These are phyloP conservation scores for Stictonetta naevosa DNA, from an alignment of 2,113 vertebrate genomes.

Conservation along the genomic window DNA sequence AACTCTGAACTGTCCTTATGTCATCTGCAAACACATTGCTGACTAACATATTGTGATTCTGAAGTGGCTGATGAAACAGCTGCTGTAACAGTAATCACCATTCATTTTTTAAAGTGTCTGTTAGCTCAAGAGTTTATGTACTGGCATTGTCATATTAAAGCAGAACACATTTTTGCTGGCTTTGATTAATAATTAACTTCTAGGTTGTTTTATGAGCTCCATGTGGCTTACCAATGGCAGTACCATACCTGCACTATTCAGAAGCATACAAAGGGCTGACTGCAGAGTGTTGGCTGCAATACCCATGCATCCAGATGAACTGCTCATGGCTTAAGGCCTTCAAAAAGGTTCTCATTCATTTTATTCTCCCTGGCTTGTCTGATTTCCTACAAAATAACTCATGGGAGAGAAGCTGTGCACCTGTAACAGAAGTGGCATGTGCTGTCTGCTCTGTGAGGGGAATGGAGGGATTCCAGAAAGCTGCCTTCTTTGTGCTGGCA, in stretches of 20 bases:
- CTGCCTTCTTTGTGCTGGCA: neutral
- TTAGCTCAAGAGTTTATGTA: conserved; percentile 45
- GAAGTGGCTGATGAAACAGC: conserved; percentile 16
- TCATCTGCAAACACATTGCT: neutral
- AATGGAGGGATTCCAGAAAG: neutral
- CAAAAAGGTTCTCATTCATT: neutral
- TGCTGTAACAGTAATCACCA: conserved; percentile 11
- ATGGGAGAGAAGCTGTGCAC: neutral
- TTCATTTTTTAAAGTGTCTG: conserved; percentile 22
- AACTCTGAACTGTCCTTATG: conserved; percentile 4
- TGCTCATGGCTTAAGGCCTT: neutral
- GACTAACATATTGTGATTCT: conserved; percentile 1
- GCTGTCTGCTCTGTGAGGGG: fast-evolving
- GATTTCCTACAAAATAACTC: neutral
- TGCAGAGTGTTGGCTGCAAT: fast-evolving
- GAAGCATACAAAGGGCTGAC: neutral
- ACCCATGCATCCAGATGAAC: fast-evolving
- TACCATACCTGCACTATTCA: neutral
- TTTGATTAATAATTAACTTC: conserved; percentile 52
- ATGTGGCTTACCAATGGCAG: neutral
- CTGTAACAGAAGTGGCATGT: fast-evolving
- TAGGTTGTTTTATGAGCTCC: neutral
- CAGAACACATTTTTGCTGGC: conserved; percentile 1
- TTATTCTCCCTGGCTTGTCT: neutral
- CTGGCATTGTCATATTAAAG: conserved; percentile 13